Evolutionary conservation across 2,888 invertebrate species (phyloP).

Genomic region (Diarsia mendica): DNA sequence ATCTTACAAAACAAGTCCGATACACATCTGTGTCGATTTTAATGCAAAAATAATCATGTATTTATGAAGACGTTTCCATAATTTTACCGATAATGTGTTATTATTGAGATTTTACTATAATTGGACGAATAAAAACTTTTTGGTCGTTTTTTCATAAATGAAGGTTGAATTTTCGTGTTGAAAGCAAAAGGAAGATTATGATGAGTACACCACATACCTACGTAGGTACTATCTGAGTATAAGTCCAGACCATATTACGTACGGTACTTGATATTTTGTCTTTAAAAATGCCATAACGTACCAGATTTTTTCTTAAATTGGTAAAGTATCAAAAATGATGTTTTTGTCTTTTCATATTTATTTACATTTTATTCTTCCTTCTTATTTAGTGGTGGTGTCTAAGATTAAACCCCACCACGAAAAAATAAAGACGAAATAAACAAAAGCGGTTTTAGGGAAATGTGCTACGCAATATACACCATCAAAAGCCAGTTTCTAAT

Average conservation of each 20-base stretch:
- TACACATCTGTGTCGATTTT: constrained; percentile 47
- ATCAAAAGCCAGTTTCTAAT: too few relatives aligned
- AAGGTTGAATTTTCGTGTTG: constrained; percentile 10
- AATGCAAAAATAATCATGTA: constrained; percentile 63
- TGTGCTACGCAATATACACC: not conserved
- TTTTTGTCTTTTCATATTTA: too few relatives aligned
- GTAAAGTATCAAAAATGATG: too few relatives aligned
- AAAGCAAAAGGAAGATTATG: constrained; percentile 19
- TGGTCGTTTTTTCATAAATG: constrained; percentile 34
- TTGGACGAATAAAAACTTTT: constrained; percentile 48
- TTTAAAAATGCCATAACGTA: too few relatives aligned
- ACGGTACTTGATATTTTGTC: too few relatives aligned
- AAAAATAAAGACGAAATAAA: not conserved
- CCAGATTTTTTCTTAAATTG: too few relatives aligned
- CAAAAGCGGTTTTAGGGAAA: not conserved
- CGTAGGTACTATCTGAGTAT: too few relatives aligned
- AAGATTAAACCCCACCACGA: not conserved
- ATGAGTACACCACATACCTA: not conserved
- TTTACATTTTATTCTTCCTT: not conserved
- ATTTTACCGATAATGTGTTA: constrained; percentile 62
- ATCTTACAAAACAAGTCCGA: constrained; percentile 28
- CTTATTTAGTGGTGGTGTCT: not conserved
- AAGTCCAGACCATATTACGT: not conserved
- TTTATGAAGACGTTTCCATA: constrained; percentile 65
- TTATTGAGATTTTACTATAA: constrained; percentile 63